Conservation (phyloP, 2,113 vertebrate species). For the Bagarius yarrelli region DNA sequence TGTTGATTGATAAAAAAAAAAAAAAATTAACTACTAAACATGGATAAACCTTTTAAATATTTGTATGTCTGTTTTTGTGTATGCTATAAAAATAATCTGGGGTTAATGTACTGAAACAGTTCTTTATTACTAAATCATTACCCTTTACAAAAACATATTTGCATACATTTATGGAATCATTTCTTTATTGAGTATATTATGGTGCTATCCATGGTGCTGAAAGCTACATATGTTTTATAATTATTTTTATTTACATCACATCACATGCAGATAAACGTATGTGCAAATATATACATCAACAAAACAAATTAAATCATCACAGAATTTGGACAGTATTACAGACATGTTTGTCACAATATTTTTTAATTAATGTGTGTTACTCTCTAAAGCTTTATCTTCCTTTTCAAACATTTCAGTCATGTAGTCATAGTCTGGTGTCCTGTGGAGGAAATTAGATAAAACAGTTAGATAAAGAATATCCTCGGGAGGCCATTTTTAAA, state of each 20-base stretch:
- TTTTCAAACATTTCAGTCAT: constrained; percentile 50
- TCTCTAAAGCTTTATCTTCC: constrained; percentile 46
- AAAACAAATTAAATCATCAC: constrained; percentile 7
- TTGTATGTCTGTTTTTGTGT: no score
- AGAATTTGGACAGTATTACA: constrained; percentile 1
- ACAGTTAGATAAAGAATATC: background rate
- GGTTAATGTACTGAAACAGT: no score
- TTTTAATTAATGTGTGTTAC: constrained; percentile 6
- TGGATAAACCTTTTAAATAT: no score
- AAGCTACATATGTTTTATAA: background rate
- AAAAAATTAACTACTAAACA: no score
- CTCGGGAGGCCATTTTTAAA: background rate
- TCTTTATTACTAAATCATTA: no score
- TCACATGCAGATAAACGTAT: constrained; percentile 5
- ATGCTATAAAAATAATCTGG: no score
- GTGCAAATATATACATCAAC: constrained; percentile 2
- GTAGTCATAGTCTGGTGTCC: constrained; percentile 56
- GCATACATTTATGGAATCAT: background rate
- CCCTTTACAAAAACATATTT: no score
- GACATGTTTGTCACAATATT: background rate
- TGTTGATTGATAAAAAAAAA: no score
- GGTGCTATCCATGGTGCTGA: background rate
- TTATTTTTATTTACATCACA: constrained; percentile 2
- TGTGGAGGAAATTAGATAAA: constrained; percentile 44
- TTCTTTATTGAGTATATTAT: background rate